These are phyloP conservation scores for Palythoa caribaeorum DNA, from an alignment of 92 coral and sea anemone genomes.

Conservation along the genomic window DNA sequence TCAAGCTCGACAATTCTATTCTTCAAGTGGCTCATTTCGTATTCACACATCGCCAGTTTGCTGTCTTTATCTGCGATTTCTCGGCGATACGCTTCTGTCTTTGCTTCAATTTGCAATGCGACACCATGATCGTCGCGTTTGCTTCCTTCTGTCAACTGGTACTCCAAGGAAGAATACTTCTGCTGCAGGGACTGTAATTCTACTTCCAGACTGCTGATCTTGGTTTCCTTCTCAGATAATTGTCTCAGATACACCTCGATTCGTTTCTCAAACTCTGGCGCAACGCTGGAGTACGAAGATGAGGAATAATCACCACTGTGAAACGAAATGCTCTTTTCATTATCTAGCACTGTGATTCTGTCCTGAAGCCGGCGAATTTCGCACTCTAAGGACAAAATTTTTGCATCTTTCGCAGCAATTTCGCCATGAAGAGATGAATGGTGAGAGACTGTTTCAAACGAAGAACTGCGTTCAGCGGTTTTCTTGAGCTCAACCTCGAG, in stretches of 20 bases:
- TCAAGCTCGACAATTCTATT: slow-evolving; percentile 17
- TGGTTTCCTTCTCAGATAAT: slow-evolving; percentile 38
- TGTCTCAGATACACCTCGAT: slow-evolving; percentile 29
- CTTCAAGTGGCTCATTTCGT: slow-evolving; percentile 32
- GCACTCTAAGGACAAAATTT: slow-evolving; percentile 23
- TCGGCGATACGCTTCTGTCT: slow-evolving; percentile 44
- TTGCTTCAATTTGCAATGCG: slow-evolving; percentile 43
- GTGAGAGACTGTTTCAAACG: neutral
- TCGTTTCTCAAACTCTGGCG: slow-evolving; percentile 42
- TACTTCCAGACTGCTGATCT: slow-evolving; percentile 23
- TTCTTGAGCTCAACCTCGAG: slow-evolving; percentile 23
- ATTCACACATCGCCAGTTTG: slow-evolving; percentile 33
- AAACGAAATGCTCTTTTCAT: slow-evolving; percentile 13
- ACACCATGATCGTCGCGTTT: slow-evolving; percentile 37
- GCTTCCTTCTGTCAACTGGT: slow-evolving; percentile 36
- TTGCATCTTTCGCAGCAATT: slow-evolving; percentile 22
- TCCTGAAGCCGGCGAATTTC: slow-evolving; percentile 40
- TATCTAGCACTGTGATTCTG: neutral
- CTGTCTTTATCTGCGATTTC: slow-evolving; percentile 60
- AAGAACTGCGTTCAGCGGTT: neutral
- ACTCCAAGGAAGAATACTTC: slow-evolving; percentile 40
- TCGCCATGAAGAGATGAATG: slow-evolving; percentile 25
- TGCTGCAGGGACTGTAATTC: slow-evolving; percentile 33
- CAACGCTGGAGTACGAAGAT: slow-evolving; percentile 14
- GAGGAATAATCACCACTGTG: slow-evolving; percentile 17